Base-by-base conservation (phyloP, 2,888 invertebrate species). In the Ashinkailepas kermadecensis region DNA sequence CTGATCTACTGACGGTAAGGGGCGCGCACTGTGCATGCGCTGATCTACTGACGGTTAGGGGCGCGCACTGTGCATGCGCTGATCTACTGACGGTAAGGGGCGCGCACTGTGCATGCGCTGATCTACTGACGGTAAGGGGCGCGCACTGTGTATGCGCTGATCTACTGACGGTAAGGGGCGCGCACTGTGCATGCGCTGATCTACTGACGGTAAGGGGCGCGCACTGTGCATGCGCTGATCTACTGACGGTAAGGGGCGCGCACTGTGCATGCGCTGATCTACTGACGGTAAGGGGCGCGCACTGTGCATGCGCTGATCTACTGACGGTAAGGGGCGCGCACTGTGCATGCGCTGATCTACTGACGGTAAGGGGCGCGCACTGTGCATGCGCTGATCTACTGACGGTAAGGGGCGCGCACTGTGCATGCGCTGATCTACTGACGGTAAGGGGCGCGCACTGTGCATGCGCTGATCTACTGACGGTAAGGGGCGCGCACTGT, bases 1-100 rank as follows among this genome's bases (percentile, higher is more conserved):
- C n/a, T n/a, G n/a, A n/a, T n/a, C n/a, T n/a, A 82, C 89, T 97
- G 84, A 88, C 90, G 85, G 93, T 92, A 88, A 87, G 87, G 84
- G 15, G 9, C 6, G 15, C 59, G 59, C 11, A 1, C 11, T 59
- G 59, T 59, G 7, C 12, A 59, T n/a, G n/a, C 59, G 12, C 11
- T 59, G 59, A 39, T 39, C 59, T 7, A 15, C 59, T 59, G 12
- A 13, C 59, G 59, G 59, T 59, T 1, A 59, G 59, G 59, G 15
- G 4, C n/a, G n/a, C n/a, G n/a, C n/a, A n/a, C n/a, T n/a, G n/a
- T n/a, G n/a, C 15, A 15, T 59, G 7, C 12, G 15, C 59, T 15
- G 15, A 13, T 11, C 15, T 7, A 15, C 59, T 7, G 7, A 59
- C 59, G 59, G 59, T 59, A 15, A 59, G 59, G 70, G 18, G 4